Evolutionary conservation across 2,888 invertebrate genomes (phyloP), one percentile per base, ranked within the genome.

Genomic region (Cryptocheilus praepositus): DNA sequence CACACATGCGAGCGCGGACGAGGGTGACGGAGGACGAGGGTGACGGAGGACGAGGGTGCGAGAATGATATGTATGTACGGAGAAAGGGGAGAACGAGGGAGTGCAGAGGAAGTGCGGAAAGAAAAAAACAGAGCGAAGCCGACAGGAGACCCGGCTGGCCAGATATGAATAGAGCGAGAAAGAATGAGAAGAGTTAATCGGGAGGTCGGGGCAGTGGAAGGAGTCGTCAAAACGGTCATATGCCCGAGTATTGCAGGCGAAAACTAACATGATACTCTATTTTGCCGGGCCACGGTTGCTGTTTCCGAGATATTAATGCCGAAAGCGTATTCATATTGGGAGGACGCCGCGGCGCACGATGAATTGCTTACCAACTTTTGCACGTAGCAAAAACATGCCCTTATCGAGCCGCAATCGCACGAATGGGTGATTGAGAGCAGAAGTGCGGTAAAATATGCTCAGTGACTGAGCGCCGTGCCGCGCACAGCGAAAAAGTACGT

Each of bases 1-100:
- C 76, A 46, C 72, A 53, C 59, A 60, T 58, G 49, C 25, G 25
- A 66, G n/a, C 59, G 46, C 16, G 62, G 22, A 51, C 28, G 51
- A 60, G 46, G 56, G 66, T 58, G 68, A 60, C 51, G 28, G 25
- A 19, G 36, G 11, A 36, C 11, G 43, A 60, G 46, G 56, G 66
- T 58, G 68, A 60, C 51, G 28, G 25, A 19, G 36, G 11, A 36
- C 11, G 36, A 22, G 21, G 25, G 19, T 21, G 18, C 21, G 44
- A 19, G n/a, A 7, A 16, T 13, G 61, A 21, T 22, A 36, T 36
- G 36, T 7, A 36, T 36, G 8, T 36, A 58, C 45, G 25, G 66
- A 43, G 55, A 57, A 52, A 52, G 61, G 68, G 60, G 60, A 36
- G 36, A 65, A 65, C 55, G 65, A 46, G 36, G 21, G 51, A 51